Evolutionary conservation across 2,113 vertebrate species (phyloP).

Genomic region (Delphinapterus leucas): DNA sequence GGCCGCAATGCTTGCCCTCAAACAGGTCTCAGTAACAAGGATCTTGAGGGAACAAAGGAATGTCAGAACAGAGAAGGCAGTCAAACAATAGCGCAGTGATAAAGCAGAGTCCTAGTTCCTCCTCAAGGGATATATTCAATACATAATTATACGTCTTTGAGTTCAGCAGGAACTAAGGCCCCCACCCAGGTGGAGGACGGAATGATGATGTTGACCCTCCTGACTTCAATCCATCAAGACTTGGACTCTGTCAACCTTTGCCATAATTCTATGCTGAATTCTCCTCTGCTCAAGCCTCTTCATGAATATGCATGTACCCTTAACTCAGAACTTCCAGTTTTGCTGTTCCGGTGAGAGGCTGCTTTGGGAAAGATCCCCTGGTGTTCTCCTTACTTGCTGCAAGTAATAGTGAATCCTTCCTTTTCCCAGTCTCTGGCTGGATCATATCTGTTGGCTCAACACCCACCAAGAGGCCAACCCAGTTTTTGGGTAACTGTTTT

Average conservation of each 20-base stretch:
- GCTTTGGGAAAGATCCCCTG: background rate
- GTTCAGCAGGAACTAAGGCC: background rate
- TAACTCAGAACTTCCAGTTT: background rate
- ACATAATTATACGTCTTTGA: background rate
- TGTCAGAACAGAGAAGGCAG: background rate
- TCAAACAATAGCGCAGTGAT: background rate
- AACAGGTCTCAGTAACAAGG: background rate
- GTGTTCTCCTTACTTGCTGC: background rate
- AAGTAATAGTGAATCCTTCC: background rate
- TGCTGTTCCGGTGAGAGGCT: background rate
- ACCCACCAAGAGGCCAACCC: background rate
- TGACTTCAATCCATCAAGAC: background rate
- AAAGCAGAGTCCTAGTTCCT: background rate
- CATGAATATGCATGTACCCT: background rate
- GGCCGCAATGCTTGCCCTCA: background rate
- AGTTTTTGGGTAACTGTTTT: background rate
- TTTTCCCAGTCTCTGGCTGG: background rate
- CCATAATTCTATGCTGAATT: background rate
- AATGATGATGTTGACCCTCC: background rate
- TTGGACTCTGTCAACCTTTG: background rate
- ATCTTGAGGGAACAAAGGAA: background rate
- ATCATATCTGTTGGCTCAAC: background rate
- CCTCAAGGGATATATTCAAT: background rate
- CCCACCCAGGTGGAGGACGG: background rate
- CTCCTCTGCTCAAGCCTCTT: background rate